phyloP scores from a whole-genome alignment of 2,888 invertebrate genomes.

The Dynastes grantii region DNA sequence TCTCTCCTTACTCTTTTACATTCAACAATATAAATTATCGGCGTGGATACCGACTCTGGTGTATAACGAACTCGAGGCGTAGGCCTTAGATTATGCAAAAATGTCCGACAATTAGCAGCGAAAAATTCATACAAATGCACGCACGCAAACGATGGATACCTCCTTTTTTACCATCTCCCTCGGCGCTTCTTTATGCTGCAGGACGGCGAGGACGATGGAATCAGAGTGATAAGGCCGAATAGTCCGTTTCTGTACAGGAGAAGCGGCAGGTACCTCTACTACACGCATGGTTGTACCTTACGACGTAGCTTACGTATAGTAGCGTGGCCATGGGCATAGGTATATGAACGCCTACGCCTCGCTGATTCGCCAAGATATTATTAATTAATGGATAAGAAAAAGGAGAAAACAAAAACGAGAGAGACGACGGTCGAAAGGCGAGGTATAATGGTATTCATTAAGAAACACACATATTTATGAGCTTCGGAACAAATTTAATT shows the following conservation, averaged over 20 bases:
- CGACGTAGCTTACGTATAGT: background rate
- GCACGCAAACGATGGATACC: slow-evolving; percentile 26
- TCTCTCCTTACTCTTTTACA: background rate
- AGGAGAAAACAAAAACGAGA: slow-evolving; percentile 15
- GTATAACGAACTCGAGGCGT: slow-evolving; percentile 21
- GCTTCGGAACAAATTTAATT: slow-evolving; percentile 29
- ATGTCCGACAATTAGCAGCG: slow-evolving; percentile 40
- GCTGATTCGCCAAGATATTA: slow-evolving; percentile 44
- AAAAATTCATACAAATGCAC: slow-evolving; percentile 39
- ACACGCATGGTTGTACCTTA: background rate
- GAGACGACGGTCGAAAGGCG: background rate
- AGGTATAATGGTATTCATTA: slow-evolving; percentile 15
- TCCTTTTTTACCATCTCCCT: too few species aligned
- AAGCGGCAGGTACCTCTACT: background rate
- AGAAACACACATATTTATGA: slow-evolving; percentile 29
- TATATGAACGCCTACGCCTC: slow-evolving; percentile 34
- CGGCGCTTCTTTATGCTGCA: too few species aligned
- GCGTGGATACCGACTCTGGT: background rate
- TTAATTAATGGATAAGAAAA: slow-evolving; percentile 44
- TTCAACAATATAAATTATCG: slow-evolving; percentile 24
- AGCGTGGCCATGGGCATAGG: too few species aligned
- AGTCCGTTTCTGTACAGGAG: background rate
- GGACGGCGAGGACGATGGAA: slow-evolving; percentile 3
- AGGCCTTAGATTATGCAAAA: slow-evolving; percentile 41
- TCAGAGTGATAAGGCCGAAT: background rate